phyloP scores from a whole-genome alignment of 2,888 invertebrate species.

The Monopis laevigella region DNA sequence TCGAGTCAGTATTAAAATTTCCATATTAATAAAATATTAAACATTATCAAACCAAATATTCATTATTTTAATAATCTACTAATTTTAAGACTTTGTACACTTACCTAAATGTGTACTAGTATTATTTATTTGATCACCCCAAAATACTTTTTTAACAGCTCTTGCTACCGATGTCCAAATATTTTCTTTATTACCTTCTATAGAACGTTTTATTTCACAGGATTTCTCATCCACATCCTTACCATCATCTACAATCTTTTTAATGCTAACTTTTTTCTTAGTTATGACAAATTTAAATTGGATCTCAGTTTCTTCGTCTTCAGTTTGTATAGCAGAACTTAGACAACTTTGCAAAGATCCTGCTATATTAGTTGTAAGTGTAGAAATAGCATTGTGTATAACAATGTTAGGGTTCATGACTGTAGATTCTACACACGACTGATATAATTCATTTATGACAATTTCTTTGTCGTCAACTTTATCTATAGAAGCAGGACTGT shows the following conservation, averaged over 20 bases:
- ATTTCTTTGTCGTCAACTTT: conserved; percentile 22
- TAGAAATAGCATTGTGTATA: conserved; percentile 39
- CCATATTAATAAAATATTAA: no score
- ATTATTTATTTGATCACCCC: no score
- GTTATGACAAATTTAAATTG: conserved; percentile 58
- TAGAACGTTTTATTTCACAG: conserved; percentile 26
- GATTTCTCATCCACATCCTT: conserved; percentile 27
- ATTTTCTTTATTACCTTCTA: conserved; percentile 37
- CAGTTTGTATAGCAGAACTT: conserved; percentile 38
- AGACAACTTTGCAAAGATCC: conserved; percentile 49
- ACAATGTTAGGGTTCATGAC: conserved; percentile 16
- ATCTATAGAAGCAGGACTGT: conserved; percentile 32
- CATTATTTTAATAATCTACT: no score
- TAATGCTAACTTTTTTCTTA: conserved; percentile 48
- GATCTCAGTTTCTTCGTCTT: conserved; percentile 53
- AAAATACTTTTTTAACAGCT: conserved; percentile 54
- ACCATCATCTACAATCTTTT: conserved; percentile 32
- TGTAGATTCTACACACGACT: conserved; percentile 41
- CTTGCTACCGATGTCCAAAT: conserved; percentile 53
- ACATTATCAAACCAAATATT: no score
- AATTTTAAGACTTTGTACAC: no score
- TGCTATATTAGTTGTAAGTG: conserved; percentile 44
- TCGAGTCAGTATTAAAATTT: no score
- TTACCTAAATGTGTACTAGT: no score
- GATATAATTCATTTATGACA: conserved; percentile 46